A percentile compares a stretch with the other conserved stretches of the same genome.
Conservation (phyloP, 2,888 invertebrate genomes). For the Oscheius sp. region DNA sequence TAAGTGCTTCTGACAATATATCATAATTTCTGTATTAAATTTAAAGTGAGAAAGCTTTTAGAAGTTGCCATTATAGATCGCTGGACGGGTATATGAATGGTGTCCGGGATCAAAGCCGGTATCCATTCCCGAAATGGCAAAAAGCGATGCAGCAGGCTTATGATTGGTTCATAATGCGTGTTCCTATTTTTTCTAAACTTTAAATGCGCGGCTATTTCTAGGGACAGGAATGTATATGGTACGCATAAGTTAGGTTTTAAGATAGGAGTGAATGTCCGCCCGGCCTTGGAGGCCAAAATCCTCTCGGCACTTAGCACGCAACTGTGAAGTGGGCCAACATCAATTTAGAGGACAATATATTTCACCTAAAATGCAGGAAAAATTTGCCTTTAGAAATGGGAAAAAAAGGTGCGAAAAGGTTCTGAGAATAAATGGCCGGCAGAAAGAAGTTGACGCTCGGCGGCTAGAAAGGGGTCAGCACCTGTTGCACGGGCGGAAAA, state of each 20-base stretch:
- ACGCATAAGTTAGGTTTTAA: neutral
- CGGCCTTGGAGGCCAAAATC: conserved; percentile 28
- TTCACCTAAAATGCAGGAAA: neutral
- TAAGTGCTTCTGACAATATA: conserved; percentile 25
- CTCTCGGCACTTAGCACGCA: conserved; percentile 30
- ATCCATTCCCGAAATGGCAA: too few species aligned
- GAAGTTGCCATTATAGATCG: too few species aligned
- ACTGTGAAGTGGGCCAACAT: conserved; percentile 28
- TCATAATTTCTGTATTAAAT: neutral
- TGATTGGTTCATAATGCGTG: too few species aligned
- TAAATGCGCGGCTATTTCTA: too few species aligned
- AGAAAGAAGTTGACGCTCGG: too few species aligned
- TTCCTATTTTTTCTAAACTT: too few species aligned
- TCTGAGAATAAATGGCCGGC: too few species aligned
- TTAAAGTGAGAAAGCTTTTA: too few species aligned
- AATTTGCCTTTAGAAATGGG: neutral
- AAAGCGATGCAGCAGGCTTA: too few species aligned
- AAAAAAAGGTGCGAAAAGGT: neutral
- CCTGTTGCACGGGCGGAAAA: conserved; percentile 30
- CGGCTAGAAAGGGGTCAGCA: conserved; percentile 28
- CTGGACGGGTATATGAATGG: too few species aligned
- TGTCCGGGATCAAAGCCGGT: too few species aligned
- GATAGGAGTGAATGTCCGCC: conserved; percentile 1
- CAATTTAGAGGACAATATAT: conserved; percentile 14
- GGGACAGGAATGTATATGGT: too few species aligned